phyloP scores from a whole-genome alignment of 30 jellyfish, hydroid and myxozoan genomes.

The Cassiopea andromeda region DNA sequence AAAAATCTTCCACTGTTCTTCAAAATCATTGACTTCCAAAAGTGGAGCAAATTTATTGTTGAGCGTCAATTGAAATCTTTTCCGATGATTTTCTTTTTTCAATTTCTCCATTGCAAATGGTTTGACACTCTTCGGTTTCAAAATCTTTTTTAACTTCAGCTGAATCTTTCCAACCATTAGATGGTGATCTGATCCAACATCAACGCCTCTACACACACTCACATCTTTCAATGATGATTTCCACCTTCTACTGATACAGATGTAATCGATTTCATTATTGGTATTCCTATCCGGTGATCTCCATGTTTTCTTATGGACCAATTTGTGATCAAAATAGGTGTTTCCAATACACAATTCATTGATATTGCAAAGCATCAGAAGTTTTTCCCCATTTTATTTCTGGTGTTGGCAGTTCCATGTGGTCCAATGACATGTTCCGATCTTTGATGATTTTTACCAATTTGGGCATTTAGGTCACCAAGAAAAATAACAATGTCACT shows the following conservation, averaged over 20 bases:
- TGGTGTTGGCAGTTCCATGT: not conserved
- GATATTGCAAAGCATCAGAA: not conserved
- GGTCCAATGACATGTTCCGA: not conserved
- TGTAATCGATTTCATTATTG: not conserved
- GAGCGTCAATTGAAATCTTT: not conserved
- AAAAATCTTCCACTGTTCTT: not conserved
- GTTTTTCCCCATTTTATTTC: not conserved
- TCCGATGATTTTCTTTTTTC: not conserved
- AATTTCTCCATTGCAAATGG: slow-evolving; percentile 11
- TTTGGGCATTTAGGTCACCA: slow-evolving; percentile 11
- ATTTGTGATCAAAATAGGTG: not conserved
- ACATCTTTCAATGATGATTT: not conserved
- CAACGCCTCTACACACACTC: slow-evolving; percentile 15
- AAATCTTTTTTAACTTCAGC: slow-evolving; percentile 3
- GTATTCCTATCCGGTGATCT: slow-evolving; percentile 4
- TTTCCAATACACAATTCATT: not conserved
- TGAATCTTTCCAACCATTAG: not conserved
- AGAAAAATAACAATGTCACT: not conserved
- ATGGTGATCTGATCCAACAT: slow-evolving; percentile 34
- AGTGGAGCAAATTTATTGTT: not conserved
- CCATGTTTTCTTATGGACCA: slow-evolving; percentile 8
- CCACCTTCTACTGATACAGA: not conserved
- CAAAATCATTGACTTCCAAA: not conserved
- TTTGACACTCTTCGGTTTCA: not conserved
- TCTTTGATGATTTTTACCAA: not conserved